Conservation (phyloP, 2,888 invertebrate genomes). For the Acanthosepion pharaonis region DNA sequence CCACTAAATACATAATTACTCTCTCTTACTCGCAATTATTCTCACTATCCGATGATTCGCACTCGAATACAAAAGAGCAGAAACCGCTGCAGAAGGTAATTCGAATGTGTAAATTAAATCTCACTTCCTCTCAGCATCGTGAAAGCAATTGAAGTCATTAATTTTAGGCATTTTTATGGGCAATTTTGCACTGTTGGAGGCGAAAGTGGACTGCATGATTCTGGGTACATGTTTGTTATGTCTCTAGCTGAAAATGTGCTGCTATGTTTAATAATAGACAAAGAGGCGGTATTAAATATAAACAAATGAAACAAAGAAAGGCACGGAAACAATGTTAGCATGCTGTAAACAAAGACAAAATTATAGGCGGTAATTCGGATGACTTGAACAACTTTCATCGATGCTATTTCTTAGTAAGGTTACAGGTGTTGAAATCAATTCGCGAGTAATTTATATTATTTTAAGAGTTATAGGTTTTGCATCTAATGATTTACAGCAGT, state of each 20-base stretch:
- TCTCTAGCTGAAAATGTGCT: neutral
- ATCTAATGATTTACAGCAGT: too few species aligned
- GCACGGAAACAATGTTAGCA: too few species aligned
- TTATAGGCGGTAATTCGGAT: neutral
- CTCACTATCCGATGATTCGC: constrained; percentile 33
- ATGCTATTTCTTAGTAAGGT: neutral
- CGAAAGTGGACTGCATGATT: neutral
- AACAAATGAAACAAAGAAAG: neutral
- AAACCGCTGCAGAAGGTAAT: neutral
- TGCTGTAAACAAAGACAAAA: neutral
- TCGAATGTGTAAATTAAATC: constrained; percentile 6
- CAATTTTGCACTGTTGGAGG: neutral
- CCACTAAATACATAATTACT: constrained; percentile 33
- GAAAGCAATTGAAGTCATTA: neutral
- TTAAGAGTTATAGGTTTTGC: too few species aligned
- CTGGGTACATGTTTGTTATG: neutral
- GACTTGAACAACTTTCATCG: neutral
- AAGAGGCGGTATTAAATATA: neutral
- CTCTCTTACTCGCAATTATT: constrained; percentile 7
- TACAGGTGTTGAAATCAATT: neutral
- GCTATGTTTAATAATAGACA: constrained; percentile 20
- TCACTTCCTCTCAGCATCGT: constrained; percentile 7
- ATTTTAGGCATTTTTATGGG: neutral
- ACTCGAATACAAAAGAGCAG: neutral
- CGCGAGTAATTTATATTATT: too few species aligned